Evolutionary conservation across 35 echinoderm and acorn worm species (phyloP), one percentile per base, ranked within the genome.

Genomic region (Acanthaster planci): DNA sequence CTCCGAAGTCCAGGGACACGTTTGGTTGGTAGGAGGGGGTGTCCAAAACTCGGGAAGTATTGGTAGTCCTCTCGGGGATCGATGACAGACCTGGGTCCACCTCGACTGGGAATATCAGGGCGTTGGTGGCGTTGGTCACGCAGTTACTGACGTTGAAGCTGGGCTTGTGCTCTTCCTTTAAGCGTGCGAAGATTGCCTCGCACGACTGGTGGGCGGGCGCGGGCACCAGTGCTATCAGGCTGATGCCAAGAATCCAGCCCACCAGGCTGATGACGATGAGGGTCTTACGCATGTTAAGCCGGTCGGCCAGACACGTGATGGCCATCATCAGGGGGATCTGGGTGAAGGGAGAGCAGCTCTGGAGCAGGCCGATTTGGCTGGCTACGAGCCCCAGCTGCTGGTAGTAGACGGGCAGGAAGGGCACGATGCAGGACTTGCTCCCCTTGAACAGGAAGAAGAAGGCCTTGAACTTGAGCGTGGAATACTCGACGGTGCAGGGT

Each of bases 401-500:
- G 38, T 83, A 83, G 56, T 58, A 83, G 1, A 83, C 81, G 53
- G 81, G 81, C 9, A 83, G 81, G 56, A 83, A 83, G n/a, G 81
- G 81, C 18, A 83, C 81, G 12, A 83, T 58, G 22, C 81, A 83
- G 29, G 81, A 83, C 81, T 83, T 83, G 81, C 81, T 83, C 15
- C 81, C 81, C 38, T 83, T 83, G 81, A 83, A 83, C 27, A 83
- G 81, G 32, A 83, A 83, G 53, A 83, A 83, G 81, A 83, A 83
- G 35, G 81, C 81, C 56, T 83, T 83, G 30, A 83, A 83, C 18
- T 83, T 83, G 51, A 83, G 56, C 35, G 81, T 83, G 53, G 81
- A 58, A 14, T 23, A 31, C 56, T 83, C 81, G 0, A 83, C 37
- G 21, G 51, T 58, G 32, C 81, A 83, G 2, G 64, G 64, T 8